A percentile compares a stretch with the other conserved stretches of the same genome.
Evolutionary conservation across 2,888 invertebrate species (phyloP).

Genomic region (Cynaeus angustus): DNA sequence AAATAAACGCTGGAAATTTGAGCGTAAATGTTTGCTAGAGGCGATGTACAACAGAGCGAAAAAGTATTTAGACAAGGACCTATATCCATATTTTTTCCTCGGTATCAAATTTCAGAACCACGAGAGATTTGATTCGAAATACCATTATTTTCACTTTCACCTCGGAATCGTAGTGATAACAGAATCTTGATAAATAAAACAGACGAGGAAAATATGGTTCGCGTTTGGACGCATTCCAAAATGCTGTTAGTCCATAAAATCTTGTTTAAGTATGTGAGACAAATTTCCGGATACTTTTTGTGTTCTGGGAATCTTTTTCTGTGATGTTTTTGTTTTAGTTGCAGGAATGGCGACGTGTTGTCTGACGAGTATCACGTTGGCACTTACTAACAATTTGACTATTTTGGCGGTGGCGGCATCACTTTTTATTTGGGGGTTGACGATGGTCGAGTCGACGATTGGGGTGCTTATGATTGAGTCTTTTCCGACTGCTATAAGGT

Average conservation of each 20-base stretch:
- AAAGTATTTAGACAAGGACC: too few relatives aligned
- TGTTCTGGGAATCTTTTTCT: neutral
- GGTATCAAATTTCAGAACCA: too few relatives aligned
- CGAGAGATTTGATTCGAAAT: too few relatives aligned
- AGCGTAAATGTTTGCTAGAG: constrained; percentile 13
- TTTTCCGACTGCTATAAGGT: constrained; percentile 62
- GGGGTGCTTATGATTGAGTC: constrained; percentile 59
- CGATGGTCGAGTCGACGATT: constrained; percentile 48
- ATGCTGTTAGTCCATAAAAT: too few relatives aligned
- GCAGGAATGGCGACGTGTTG: constrained; percentile 44
- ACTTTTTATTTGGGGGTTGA: constrained; percentile 42
- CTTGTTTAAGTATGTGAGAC: too few relatives aligned
- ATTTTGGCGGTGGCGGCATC: constrained; percentile 19
- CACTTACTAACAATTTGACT: constrained; percentile 22
- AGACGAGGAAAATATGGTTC: neutral
- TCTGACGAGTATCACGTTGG: constrained; percentile 44
- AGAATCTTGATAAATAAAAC: too few relatives aligned
- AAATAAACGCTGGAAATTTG: constrained; percentile 48
- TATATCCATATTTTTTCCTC: too few relatives aligned
- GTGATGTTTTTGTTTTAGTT: constrained; percentile 43
- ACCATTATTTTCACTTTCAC: too few relatives aligned
- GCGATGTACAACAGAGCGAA: constrained; percentile 1
- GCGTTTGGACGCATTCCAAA: too few relatives aligned
- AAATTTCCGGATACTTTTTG: too few relatives aligned
- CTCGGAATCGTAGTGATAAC: too few relatives aligned